Percentiles rank a stretch among this genome's conserved stretches.
These are phyloP conservation scores for Oncorhynchus masou DNA, from an alignment of 2,113 vertebrate species.

Conservation along the genomic window DNA sequence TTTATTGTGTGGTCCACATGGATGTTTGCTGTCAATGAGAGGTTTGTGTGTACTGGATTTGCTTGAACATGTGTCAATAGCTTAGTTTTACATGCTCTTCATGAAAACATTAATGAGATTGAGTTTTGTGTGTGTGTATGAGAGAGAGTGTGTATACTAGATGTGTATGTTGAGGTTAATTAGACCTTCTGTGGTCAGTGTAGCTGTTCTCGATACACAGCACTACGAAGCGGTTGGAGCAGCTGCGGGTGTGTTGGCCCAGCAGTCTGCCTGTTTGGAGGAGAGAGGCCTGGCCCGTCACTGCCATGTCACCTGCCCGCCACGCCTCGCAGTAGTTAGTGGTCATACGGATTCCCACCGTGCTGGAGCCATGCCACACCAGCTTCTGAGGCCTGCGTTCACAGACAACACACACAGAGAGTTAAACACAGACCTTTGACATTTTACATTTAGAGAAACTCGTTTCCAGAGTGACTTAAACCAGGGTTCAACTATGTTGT, in stretches of 20 bases:
- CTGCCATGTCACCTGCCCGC: constrained; percentile 76
- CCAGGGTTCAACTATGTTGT: not conserved
- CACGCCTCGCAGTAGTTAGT: constrained; percentile 92
- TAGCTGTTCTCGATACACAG: constrained; percentile 95
- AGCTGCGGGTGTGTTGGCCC: constrained; percentile 84
- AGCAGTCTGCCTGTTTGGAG: constrained; percentile 83
- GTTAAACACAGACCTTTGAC: not conserved
- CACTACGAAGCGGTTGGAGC: constrained; percentile 84
- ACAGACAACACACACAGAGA: not conserved
- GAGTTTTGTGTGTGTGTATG: not conserved
- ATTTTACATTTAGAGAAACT: too few relatives aligned
- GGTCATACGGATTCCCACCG: constrained; percentile 79
- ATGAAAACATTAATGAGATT: too few relatives aligned
- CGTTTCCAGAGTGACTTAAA: not conserved
- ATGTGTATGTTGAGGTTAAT: constrained; percentile 9
- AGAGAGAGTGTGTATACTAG: not conserved
- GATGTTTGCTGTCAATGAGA: not conserved
- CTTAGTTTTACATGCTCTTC: not conserved
- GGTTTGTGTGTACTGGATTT: not conserved
- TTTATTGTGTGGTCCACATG: not conserved
- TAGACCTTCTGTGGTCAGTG: constrained; percentile 76
- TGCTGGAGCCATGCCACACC: constrained; percentile 88
- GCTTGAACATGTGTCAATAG: constrained; percentile 13
- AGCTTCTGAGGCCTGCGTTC: constrained; percentile 86
- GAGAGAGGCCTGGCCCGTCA: constrained; percentile 82